These are phyloP conservation scores for Polydrusus cervinus DNA, from an alignment of 2,888 invertebrate genomes.

Conservation along the genomic window DNA sequence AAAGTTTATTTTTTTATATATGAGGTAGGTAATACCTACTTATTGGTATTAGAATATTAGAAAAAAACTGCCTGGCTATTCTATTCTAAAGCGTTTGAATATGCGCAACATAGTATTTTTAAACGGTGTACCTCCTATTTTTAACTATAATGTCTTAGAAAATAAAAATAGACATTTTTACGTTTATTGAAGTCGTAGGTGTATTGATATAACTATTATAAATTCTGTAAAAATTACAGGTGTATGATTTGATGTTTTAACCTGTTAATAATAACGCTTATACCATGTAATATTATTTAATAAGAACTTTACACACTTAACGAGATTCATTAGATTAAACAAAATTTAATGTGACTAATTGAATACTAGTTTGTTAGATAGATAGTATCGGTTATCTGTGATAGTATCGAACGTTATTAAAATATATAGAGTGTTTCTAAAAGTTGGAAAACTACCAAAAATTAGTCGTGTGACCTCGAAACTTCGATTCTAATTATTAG, in stretches of 20 bases:
- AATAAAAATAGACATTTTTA: conserved; percentile 16
- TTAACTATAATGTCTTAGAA: conserved; percentile 9
- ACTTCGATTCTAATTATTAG: too few species aligned
- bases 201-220: neutral
- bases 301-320: too few species aligned
- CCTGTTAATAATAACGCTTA: neutral
- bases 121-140: conserved; percentile 8
- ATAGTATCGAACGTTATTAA: too few species aligned
- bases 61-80: neutral
- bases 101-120: conserved; percentile 14
- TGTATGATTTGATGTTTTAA: neutral
- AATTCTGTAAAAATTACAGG: neutral
- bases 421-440: too few species aligned
- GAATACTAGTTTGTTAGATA: too few species aligned
- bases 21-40: neutral
- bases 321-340: too few species aligned
- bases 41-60: neutral
- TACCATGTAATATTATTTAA: too few species aligned
- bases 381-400: too few species aligned
- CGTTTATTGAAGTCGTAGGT: neutral
- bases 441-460: too few species aligned
- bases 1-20: neutral
- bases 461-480: too few species aligned
- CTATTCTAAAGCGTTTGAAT: neutral
- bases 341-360: too few species aligned